phyloP scores from a whole-genome alignment of 1,140 invertebrate species.

The Pseudomyrmex pallidus region DNA sequence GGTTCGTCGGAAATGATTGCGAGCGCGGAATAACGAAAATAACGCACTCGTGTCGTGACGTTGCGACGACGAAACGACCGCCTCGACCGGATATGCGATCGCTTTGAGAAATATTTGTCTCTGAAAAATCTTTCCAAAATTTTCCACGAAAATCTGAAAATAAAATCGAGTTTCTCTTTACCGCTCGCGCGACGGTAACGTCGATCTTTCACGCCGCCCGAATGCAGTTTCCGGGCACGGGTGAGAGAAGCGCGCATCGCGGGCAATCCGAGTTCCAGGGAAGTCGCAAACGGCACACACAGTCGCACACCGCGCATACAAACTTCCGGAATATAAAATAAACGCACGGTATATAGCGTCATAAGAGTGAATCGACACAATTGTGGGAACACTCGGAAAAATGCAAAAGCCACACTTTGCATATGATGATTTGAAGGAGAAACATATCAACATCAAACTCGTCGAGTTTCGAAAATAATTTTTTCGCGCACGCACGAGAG shows the following conservation, averaged over 20 bases:
- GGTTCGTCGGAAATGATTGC: slow-evolving; percentile 22
- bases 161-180: slow-evolving; percentile 54
- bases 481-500: not conserved
- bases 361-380: slow-evolving; percentile 44
- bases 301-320: not conserved
- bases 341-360: slow-evolving; percentile 39
- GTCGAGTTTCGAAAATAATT: not conserved
- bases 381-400: slow-evolving; percentile 21
- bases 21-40: not conserved
- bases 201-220: slow-evolving; percentile 29
- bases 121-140: slow-evolving; percentile 35
- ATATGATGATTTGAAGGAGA: not conserved
- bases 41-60: not conserved
- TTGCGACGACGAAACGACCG: not conserved
- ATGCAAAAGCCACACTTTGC: slow-evolving; percentile 29
- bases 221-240: slow-evolving; percentile 42
- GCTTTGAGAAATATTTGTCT: not conserved
- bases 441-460: not conserved
- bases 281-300: slow-evolving; percentile 43
- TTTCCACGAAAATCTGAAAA: slow-evolving; percentile 49
- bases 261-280: slow-evolving; percentile 38
- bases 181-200: slow-evolving; percentile 28
- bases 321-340: slow-evolving; percentile 62
- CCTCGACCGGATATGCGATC: not conserved
- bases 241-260: slow-evolving; percentile 35